Percentiles rank a stretch among this genome's conserved stretches.
These are phyloP conservation scores for Tadarida brasiliensis DNA, from an alignment of 2,797 vertebrate genomes.

Conservation along the genomic window DNA sequence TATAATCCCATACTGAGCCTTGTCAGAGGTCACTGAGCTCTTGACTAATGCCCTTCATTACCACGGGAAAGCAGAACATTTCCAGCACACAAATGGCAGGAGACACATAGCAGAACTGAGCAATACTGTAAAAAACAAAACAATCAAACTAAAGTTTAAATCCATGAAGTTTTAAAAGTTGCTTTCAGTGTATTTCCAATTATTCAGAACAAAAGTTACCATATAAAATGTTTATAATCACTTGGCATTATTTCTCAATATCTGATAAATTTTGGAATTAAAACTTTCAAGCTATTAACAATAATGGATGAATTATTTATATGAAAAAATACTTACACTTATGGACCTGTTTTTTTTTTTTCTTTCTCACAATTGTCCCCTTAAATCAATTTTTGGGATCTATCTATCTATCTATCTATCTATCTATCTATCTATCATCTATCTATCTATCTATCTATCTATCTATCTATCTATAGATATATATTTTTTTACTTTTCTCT, in stretches of 20 bases:
- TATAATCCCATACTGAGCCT: constrained; percentile 83
- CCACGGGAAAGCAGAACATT: constrained; percentile 82
- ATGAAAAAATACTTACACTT: constrained; percentile 5
- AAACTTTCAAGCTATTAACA: constrained; percentile 18
- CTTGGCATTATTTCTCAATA: background rate
- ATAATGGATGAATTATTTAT: background rate
- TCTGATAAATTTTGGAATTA: constrained; percentile 12
- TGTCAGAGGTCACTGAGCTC: constrained; percentile 87
- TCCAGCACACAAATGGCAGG: constrained; percentile 79
- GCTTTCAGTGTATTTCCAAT: background rate
- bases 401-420: too few relatives aligned
- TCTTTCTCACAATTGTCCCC: background rate
- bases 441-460: too few relatives aligned
- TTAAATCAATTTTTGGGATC: background rate
- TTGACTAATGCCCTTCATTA: constrained; percentile 88
- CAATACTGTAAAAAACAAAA: constrained; percentile 3
- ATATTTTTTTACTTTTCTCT: background rate
- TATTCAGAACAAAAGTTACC: background rate
- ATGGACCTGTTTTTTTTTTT: background rate
- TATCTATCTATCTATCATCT: too few relatives aligned
- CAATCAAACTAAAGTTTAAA: background rate
- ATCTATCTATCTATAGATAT: background rate
- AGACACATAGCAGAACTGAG: constrained; percentile 79
- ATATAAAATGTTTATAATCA: background rate
- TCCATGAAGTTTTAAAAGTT: background rate